Base-by-base conservation (phyloP, 2,888 invertebrate species). In the Pseudococcus viburni region DNA sequence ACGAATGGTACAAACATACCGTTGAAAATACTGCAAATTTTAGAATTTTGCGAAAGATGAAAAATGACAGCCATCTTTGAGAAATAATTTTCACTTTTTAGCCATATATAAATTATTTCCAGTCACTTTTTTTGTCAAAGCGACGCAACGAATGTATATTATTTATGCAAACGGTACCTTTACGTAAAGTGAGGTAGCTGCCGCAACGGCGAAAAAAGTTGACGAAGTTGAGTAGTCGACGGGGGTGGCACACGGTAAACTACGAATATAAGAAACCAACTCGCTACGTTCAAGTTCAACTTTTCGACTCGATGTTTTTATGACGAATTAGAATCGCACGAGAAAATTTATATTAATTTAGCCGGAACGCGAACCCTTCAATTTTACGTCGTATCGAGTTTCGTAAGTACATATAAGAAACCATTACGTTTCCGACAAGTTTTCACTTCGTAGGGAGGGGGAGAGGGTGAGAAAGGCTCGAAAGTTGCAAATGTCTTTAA, bases 281-380 rank as follows among this genome's bases (percentile, higher is more conserved):
- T 22, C 26, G 39, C n/a, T 42, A 17, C 12, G 17, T 42, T 46
- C 80, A 73, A 73, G 73, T 73, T 83, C 19, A 83, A 83, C 80
- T 83, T 83, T 83, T 83, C 80, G 46, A 83, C 80, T 83, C n/a
- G 73, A 73, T 73, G 46, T 83, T 83, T 83, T 83, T 83, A 19
- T 17, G 80, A 83, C 80, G 19, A 83, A 83, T 83, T 83, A 46
- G 19, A 83, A 46, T 83, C n/a, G 19, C 46, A 46, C 80, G 42
- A 46, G 80, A 8, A 46, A 46, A 46, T 46, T 83, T 83, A 83
- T 83, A 83, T 83, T 83, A 83, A 42, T 83, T 46, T 46, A 42
- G 80, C 9, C 3, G n/a, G 12, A n/a, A 77, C 80, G 46, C n/a
- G 80, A 80, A 55, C n/a, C 33, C 42, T 77, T 77, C 77, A 77